These are phyloP conservation scores for Oxyruncus cristatus DNA, from an alignment of 2,113 vertebrate species.

Conservation along the genomic window DNA sequence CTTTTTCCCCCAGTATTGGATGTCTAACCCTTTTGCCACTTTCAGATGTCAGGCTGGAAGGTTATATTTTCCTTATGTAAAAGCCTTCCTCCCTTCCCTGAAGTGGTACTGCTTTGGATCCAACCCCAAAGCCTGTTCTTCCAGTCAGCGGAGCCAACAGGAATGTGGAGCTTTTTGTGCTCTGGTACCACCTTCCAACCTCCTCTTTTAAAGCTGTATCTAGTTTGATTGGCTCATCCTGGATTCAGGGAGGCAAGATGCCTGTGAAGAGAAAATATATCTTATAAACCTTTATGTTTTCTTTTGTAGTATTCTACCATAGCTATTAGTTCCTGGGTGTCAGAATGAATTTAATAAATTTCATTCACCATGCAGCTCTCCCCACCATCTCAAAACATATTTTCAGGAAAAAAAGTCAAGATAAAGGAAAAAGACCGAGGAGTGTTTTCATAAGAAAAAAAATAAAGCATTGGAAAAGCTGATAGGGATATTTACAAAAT, in stretches of 20 bases:
- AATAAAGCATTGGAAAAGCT: background rate
- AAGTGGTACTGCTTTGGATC: background rate
- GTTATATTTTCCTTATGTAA: background rate
- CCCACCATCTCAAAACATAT: background rate
- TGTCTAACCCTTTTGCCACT: background rate
- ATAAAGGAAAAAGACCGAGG: background rate
- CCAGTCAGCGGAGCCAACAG: background rate
- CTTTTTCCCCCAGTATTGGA: background rate
- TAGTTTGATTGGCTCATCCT: background rate
- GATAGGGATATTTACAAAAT: background rate
- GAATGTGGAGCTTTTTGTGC: accelerated
- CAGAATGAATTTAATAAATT: background rate
- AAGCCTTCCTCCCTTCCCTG: background rate
- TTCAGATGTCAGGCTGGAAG: background rate
- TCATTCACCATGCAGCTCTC: background rate
- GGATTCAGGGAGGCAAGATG: constrained; percentile 41
- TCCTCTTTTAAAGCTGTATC: background rate
- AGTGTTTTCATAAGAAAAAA: background rate
- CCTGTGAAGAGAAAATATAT: background rate
- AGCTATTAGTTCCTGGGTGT: background rate
- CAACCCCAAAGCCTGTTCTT: background rate
- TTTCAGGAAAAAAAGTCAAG: background rate
- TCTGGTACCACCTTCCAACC: background rate
- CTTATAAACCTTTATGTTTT: background rate
- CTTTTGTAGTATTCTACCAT: background rate